These are phyloP conservation scores for Calidris pugnax DNA, from an alignment of 2,113 vertebrate species.

Conservation along the genomic window DNA sequence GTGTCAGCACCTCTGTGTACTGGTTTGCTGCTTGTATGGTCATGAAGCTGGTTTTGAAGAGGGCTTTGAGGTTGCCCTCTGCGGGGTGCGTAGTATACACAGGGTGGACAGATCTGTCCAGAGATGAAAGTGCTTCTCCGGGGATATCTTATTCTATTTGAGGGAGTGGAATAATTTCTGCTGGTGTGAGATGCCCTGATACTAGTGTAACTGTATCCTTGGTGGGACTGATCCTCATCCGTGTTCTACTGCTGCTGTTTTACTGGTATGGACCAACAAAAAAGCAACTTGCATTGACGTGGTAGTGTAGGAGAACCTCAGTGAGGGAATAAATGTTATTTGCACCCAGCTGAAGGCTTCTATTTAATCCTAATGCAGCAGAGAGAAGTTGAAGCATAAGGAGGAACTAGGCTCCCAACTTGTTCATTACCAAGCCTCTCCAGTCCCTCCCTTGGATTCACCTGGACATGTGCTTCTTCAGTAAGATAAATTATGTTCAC, in stretches of 20 bases:
- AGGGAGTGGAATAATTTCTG: not conserved
- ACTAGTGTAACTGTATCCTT: not conserved
- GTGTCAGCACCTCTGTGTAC: slow-evolving; percentile 25
- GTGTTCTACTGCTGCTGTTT: not conserved
- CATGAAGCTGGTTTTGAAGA: slow-evolving; percentile 36
- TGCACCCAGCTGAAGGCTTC: not conserved
- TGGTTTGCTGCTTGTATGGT: slow-evolving; percentile 23
- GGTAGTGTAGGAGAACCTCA: not conserved
- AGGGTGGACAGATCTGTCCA: not conserved
- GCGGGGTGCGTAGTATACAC: not conserved
- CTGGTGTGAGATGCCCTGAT: not conserved
- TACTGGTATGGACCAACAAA: not conserved
- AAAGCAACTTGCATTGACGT: not conserved
- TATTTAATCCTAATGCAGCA: not conserved
- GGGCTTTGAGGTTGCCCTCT: slow-evolving; percentile 56
- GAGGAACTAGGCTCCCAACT: not conserved
- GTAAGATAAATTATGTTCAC: slow-evolving; percentile 6
- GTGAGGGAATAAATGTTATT: not conserved
- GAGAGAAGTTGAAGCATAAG: not conserved
- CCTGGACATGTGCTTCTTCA: not conserved
- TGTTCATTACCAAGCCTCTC: not conserved
- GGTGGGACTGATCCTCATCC: not conserved
- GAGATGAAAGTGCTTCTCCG: slow-evolving; percentile 42
- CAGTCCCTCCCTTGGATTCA: slow-evolving; percentile 8
- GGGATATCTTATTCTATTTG: not conserved